These are phyloP conservation scores for Agrochola lychnidis DNA, from an alignment of 2,888 invertebrate genomes.

Conservation along the genomic window DNA sequence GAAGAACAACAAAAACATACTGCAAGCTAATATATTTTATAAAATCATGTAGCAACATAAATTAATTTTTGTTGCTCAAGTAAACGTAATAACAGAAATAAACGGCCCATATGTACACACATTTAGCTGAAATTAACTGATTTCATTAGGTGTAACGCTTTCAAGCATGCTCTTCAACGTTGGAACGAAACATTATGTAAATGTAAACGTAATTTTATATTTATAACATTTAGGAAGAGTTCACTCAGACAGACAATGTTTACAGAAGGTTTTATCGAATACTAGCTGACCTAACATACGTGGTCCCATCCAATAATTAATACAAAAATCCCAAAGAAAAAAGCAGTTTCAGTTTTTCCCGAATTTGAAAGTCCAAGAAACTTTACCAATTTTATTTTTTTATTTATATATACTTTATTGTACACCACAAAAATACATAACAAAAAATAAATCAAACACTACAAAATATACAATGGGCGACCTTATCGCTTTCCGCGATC, in stretches of 20 bases:
- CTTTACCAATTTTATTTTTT: background rate
- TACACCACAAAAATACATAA: no score
- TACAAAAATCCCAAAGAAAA: background rate
- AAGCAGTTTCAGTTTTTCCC: background rate
- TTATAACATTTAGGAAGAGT: slow-evolving; percentile 8
- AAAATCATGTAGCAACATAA: background rate
- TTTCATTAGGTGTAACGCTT: slow-evolving; percentile 38
- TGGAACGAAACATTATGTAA: slow-evolving; percentile 28
- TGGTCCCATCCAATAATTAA: background rate
- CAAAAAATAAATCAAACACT: no score
- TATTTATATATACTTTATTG: no score
- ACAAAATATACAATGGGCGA: no score
- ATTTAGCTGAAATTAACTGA: slow-evolving; percentile 48
- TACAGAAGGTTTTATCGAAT: background rate
- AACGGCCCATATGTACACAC: slow-evolving; percentile 29
- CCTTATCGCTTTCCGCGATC: no score
- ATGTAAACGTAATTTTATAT: slow-evolving; percentile 21
- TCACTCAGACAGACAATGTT: background rate
- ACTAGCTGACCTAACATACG: background rate
- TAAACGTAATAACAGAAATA: slow-evolving; percentile 19
- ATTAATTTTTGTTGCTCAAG: background rate
- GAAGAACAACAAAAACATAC: background rate
- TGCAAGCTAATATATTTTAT: background rate
- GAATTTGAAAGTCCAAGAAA: background rate
- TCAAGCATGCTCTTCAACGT: slow-evolving; percentile 16